Base-by-base conservation (phyloP, 2,888 invertebrate genomes). In the Beris chalybata region DNA sequence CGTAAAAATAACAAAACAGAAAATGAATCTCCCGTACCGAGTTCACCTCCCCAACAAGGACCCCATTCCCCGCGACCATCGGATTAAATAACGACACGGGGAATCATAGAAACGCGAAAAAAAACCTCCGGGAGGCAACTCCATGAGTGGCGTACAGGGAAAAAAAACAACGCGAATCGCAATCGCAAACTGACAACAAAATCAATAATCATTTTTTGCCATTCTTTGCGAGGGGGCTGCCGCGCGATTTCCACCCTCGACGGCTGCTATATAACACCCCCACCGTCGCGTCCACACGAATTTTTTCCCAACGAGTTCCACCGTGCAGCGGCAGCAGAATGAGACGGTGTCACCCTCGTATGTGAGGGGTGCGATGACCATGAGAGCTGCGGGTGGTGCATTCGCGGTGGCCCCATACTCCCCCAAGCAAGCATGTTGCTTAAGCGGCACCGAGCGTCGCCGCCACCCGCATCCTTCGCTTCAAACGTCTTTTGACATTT, bases 151-250 rank as follows among this genome's bases (percentile, higher is more conserved):
- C 50, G 15, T 32, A 13, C n/a, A 43, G n/a, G 13, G 13, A 47
- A 57, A 57, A 54, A 65, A 57, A 38, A 31, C 22, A 54, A 52
- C 70, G 70, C 70, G 70, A 70, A 67, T 70, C 70, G 70, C 70
- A 70, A 69, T 69, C 69, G 67, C 69, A 66, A 69, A 67, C 69
- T 71, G 70, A 71, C 69, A 69, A 70, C 67, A 70, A 70, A 70
- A 70, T 70, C 70, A 68, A 71, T 70, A 70, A 71, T 67, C 70
- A 70, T 71, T 69, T 68, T 69, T 70, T 69, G 67, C 61, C 50
- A 67, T 56, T 68, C 68, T 68, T 67, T 70, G 67, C 65, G 58
- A 64, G 67, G 61, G 55, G 50, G 61, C 47, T 48, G 52, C 13
- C 56, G 11, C 52, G 56, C 47, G 44, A 38, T 11, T 29, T 29